Conservation (phyloP, 2,797 vertebrate species). For the Coreius guichenoti region DNA sequence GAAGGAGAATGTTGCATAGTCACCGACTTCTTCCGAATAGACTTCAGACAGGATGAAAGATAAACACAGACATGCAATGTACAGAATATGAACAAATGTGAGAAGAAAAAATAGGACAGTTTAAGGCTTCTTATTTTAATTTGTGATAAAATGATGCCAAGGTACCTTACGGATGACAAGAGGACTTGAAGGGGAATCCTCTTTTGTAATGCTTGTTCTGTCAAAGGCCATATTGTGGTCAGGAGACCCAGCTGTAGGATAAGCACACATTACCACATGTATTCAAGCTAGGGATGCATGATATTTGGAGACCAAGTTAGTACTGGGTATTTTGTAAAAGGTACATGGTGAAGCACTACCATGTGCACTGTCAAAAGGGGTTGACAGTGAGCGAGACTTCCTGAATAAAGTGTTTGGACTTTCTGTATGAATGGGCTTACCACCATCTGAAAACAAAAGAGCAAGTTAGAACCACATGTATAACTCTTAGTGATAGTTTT, state of each 20-base stretch:
- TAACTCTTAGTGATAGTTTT: neutral
- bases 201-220: conserved; percentile 63
- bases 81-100: neutral
- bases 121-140: neutral
- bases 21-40: conserved; percentile 84
- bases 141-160: neutral
- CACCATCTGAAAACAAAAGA: conserved; percentile 45
- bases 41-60: conserved; percentile 62
- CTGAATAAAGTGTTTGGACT: conserved; percentile 58
- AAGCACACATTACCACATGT: conserved; percentile 16
- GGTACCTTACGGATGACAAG: conserved; percentile 48
- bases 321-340: neutral
- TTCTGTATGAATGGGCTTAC: conserved; percentile 60
- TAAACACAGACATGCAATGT: neutral
- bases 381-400: conserved; percentile 71
- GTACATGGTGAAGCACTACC: conserved; percentile 23
- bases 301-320: neutral
- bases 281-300: neutral
- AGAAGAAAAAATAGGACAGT: neutral
- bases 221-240: conserved; percentile 80
- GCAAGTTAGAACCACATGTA: neutral
- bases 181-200: conserved; percentile 64
- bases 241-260: conserved; percentile 63
- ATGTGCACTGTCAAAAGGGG: conserved; percentile 68
- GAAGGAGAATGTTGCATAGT: conserved; percentile 82